Evolutionary conservation across 1,140 invertebrate species (phyloP).

Genomic region (Brachionus rotundiformis): DNA sequence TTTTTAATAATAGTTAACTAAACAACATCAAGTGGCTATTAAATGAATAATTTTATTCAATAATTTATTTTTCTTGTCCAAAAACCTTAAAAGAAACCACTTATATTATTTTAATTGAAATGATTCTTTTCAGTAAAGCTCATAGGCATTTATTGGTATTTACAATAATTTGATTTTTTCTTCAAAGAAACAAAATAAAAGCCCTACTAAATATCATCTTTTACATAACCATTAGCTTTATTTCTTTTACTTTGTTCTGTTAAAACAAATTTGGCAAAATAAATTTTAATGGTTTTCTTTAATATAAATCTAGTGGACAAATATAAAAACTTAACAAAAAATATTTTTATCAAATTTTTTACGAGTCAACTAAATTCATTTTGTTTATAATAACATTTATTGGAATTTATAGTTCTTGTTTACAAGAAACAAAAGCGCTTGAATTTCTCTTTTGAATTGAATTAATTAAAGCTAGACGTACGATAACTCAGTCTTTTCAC

Average conservation of each 20-base stretch:
- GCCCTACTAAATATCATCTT: neutral
- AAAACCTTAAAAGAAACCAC: conserved; percentile 25
- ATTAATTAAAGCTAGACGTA: neutral
- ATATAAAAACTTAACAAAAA: neutral
- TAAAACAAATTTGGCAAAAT: neutral
- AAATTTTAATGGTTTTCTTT: conserved; percentile 19
- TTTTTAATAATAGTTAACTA: neutral
- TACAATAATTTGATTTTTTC: neutral
- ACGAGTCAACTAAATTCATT: conserved; percentile 3
- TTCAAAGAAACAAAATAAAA: conserved; percentile 13
- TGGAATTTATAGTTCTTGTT: neutral
- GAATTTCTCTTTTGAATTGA: conserved; percentile 3
- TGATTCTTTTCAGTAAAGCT: conserved; percentile 12
- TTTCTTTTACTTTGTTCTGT: neutral
- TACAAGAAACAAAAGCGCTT: conserved; percentile 15
- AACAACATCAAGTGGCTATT: conserved; percentile 28
- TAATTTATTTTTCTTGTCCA: conserved; percentile 24
- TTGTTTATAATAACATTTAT: conserved; percentile 1
- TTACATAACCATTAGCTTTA: conserved; percentile 21
- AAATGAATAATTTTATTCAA: conserved; percentile 16
- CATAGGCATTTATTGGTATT: conserved; percentile 13
- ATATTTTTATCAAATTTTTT: conserved; percentile 19
- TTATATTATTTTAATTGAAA: neutral
- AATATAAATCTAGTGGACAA: conserved; percentile 21
- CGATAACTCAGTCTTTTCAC: neutral